Percentiles rank a stretch among this genome's conserved stretches.
Conservation (phyloP, 2,888 invertebrate species). For the Lochmaea capreae region DNA sequence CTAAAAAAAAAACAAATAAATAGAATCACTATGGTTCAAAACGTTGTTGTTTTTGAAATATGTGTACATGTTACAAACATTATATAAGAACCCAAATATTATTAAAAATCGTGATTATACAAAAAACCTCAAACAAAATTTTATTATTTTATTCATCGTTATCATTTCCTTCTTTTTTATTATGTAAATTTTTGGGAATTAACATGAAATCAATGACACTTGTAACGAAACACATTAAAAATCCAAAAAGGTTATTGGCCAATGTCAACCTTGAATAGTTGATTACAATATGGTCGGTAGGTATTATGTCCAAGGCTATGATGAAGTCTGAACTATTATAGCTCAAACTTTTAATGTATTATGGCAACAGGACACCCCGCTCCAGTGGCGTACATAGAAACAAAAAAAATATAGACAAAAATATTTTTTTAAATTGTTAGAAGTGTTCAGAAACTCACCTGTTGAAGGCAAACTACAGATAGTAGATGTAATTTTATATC, state of each 20-base stretch:
- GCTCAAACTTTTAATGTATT: conserved; percentile 40
- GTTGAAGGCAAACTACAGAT: too few relatives aligned
- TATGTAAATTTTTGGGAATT: conserved; percentile 35
- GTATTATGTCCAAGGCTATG: conserved; percentile 37
- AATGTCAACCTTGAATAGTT: conserved; percentile 50
- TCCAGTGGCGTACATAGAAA: conserved; percentile 40
- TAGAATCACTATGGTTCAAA: too few relatives aligned
- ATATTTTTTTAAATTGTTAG: background rate
- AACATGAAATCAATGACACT: conserved; percentile 40
- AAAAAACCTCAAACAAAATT: background rate
- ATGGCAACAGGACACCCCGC: conserved; percentile 47
- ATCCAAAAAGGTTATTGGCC: conserved; percentile 45
- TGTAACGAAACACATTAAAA: conserved; percentile 28
- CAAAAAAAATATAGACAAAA: background rate
- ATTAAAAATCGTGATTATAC: background rate
- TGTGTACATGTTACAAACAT: background rate
- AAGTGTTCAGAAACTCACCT: too few relatives aligned
- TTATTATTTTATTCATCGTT: background rate
- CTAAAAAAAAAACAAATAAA: too few relatives aligned
- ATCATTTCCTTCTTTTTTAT: conserved; percentile 35
- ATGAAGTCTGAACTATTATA: conserved; percentile 18
- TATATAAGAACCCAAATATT: background rate
- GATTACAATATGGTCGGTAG: conserved; percentile 49
- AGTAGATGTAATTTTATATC: too few relatives aligned
- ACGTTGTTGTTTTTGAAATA: too few relatives aligned